phyloP scores from a whole-genome alignment of 1,140 invertebrate genomes.

The Drosophila murphyi region DNA sequence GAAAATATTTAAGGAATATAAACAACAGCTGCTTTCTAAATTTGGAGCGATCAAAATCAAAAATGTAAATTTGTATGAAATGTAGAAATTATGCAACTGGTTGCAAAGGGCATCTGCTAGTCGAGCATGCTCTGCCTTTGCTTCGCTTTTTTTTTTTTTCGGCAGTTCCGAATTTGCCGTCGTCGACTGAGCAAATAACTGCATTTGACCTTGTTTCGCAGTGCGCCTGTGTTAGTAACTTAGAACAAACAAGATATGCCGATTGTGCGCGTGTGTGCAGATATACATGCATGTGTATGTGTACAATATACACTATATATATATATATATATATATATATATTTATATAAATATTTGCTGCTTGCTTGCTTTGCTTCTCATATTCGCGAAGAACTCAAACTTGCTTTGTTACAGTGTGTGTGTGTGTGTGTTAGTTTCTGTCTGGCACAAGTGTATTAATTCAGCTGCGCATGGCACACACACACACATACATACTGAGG shows the following conservation, averaged over 20 bases:
- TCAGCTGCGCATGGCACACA: conserved; percentile 46
- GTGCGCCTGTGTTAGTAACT: conserved; percentile 60
- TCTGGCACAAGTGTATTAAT: conserved; percentile 65
- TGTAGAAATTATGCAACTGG: background rate
- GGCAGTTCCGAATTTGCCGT: conserved; percentile 31
- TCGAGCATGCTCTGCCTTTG: background rate
- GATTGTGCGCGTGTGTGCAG: conserved; percentile 37
- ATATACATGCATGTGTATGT: background rate
- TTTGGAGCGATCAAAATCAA: no score
- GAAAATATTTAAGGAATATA: no score
- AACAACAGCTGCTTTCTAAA: no score
- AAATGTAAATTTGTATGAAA: no score
- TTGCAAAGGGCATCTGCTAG: background rate
- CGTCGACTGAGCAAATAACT: conserved; percentile 71
- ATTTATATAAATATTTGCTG: conserved; percentile 53
- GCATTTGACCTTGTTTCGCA: conserved; percentile 83
- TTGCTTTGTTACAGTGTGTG: conserved; percentile 17
- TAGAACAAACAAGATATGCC: conserved; percentile 79
- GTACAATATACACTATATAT: background rate
- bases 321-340: conserved; percentile 1
- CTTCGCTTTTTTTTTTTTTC: conserved; percentile 12
- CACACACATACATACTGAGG: conserved; percentile 9
- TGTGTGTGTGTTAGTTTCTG: conserved; percentile 20
- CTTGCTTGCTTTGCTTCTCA: conserved; percentile 76
- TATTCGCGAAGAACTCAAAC: conserved; percentile 51